phyloP scores from a whole-genome alignment of 2,797 vertebrate genomes.

The Myotis daubentonii region DNA sequence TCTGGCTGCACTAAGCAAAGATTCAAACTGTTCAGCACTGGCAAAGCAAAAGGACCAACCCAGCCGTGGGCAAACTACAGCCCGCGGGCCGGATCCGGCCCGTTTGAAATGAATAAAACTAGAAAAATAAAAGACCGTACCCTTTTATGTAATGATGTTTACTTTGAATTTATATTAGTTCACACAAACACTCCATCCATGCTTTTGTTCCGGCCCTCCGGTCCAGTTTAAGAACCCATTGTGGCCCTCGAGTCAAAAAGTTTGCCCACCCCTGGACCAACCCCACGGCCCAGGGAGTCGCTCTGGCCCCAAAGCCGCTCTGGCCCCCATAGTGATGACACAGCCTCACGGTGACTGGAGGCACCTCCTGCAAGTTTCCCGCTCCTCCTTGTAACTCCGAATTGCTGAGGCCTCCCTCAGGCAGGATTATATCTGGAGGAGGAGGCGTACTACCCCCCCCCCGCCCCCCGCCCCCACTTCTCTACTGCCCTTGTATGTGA shows the following conservation, averaged over 20 bases:
- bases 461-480: background rate
- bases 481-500: background rate
- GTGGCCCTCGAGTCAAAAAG: no score
- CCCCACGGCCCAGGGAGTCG: background rate
- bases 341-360: background rate
- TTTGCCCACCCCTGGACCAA: no score
- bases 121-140: no score
- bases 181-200: no score
- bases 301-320: background rate
- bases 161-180: no score
- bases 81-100: no score
- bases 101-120: no score
- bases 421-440: background rate
- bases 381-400: background rate
- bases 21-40: background rate
- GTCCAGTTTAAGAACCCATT: no score
- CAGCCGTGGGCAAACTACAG: no score
- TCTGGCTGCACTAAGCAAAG: background rate
- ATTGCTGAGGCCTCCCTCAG: accelerated
- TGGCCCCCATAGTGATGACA: background rate
- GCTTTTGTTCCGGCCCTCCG: no score
- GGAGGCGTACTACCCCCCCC: no score
- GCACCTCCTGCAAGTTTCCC: background rate
- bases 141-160: no score
- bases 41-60: background rate